These are phyloP conservation scores for Podarcis lilfordi DNA, from an alignment of 2,797 vertebrate genomes.

Conservation along the genomic window DNA sequence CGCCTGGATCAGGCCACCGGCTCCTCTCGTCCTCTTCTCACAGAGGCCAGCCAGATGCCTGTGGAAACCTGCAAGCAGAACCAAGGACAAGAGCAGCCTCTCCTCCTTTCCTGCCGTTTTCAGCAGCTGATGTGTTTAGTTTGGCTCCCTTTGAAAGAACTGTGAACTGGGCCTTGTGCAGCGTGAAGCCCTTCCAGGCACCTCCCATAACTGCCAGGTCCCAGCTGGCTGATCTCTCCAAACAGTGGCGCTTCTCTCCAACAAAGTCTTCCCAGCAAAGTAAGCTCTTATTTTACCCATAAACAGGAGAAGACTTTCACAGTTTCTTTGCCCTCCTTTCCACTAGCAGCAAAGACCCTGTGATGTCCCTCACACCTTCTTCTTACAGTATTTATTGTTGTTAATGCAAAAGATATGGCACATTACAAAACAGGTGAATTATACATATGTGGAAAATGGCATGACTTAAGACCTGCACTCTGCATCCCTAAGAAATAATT, in stretches of 20 bases:
- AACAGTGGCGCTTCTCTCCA: neutral
- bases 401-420: neutral
- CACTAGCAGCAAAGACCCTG: neutral
- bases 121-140: no score
- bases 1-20: no score
- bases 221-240: neutral
- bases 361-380: neutral
- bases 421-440: neutral
- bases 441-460: neutral
- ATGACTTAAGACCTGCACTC: no score
- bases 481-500: neutral
- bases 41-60: no score
- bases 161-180: neutral
- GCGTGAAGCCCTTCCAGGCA: neutral
- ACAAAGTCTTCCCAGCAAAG: neutral
- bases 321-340: neutral
- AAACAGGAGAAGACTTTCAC: neutral
- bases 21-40: no score
- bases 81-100: no score
- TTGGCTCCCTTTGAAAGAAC: neutral
- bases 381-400: neutral
- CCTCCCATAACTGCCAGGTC: neutral
- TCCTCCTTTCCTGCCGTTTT: no score
- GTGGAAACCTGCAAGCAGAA: no score
- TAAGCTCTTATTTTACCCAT: slow-evolving; percentile 6